Evolutionary conservation across 2,113 vertebrate species (phyloP).

Genomic region (Calidris pygmaea): DNA sequence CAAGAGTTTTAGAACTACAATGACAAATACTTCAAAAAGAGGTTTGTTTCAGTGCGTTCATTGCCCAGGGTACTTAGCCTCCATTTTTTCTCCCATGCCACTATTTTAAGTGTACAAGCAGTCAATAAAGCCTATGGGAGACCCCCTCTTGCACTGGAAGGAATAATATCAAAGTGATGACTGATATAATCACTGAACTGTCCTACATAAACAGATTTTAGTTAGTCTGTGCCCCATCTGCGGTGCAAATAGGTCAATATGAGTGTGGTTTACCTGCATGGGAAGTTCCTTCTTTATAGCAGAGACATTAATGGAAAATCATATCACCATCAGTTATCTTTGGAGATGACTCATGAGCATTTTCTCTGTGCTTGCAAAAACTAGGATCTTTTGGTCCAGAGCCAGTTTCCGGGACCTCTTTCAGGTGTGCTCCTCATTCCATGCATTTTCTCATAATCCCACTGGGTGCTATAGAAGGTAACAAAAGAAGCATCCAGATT

Average conservation of each 20-base stretch:
- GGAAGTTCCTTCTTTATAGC: not conserved
- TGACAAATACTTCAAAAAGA: not conserved
- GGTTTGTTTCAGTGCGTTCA: not conserved
- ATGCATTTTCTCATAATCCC: not conserved
- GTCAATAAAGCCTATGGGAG: not conserved
- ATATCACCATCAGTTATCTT: not conserved
- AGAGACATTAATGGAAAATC: not conserved
- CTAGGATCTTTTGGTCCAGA: not conserved
- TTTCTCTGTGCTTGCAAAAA: not conserved
- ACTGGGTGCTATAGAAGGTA: not conserved
- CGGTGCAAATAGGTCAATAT: rapidly evolving
- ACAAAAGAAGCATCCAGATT: not conserved
- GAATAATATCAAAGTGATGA: not conserved
- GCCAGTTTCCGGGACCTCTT: not conserved
- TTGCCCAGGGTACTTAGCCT: not conserved
- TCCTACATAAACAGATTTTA: not conserved
- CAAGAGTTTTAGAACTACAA: not conserved
- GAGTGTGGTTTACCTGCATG: not conserved
- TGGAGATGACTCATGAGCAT: not conserved
- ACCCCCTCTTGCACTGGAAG: not conserved
- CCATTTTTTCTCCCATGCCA: not conserved
- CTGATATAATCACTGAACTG: not conserved
- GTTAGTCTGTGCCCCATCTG: not conserved
- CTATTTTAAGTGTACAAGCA: not conserved
- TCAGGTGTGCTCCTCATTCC: not conserved